Percentiles rank a stretch among this genome's conserved stretches.
These are phyloP conservation scores for Hyaena hyaena DNA, from an alignment of 2,113 vertebrate genomes.

Conservation along the genomic window DNA sequence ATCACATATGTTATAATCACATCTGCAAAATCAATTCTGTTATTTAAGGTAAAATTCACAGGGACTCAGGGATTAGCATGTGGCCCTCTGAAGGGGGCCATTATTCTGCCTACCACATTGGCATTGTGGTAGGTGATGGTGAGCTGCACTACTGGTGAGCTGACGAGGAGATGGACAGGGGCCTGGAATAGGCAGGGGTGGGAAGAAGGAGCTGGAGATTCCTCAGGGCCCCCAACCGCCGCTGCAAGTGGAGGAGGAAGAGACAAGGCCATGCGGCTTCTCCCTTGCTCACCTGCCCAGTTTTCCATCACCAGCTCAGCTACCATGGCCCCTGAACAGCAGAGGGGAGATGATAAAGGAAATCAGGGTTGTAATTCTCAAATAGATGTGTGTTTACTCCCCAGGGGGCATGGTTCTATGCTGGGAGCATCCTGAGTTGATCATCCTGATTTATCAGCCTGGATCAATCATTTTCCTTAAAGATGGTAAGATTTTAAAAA, in stretches of 20 bases:
- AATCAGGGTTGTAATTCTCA: not conserved
- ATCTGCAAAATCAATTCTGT: not conserved
- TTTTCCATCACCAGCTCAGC: not conserved
- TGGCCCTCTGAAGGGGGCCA: not conserved
- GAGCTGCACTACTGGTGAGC: too few relatives aligned
- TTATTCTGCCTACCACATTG: not conserved
- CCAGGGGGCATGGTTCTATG: not conserved
- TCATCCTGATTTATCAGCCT: not conserved
- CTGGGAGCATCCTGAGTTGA: not conserved
- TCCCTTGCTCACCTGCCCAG: not conserved
- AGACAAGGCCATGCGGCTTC: not conserved
- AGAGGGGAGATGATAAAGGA: not conserved
- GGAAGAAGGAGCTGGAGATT: not conserved
- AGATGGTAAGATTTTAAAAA: not conserved
- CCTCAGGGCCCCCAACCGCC: not conserved
- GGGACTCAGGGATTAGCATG: not conserved
- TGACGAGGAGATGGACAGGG: not conserved
- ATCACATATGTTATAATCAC: not conserved
- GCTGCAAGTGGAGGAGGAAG: not conserved
- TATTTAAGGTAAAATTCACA: not conserved
- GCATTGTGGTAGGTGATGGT: too few relatives aligned
- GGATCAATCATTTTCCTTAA: not conserved
- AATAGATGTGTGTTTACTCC: not conserved
- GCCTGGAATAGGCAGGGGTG: not conserved
- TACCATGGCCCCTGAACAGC: not conserved